Conservation (phyloP, 2,797 vertebrate species). For the Holocentrus rufus region DNA sequence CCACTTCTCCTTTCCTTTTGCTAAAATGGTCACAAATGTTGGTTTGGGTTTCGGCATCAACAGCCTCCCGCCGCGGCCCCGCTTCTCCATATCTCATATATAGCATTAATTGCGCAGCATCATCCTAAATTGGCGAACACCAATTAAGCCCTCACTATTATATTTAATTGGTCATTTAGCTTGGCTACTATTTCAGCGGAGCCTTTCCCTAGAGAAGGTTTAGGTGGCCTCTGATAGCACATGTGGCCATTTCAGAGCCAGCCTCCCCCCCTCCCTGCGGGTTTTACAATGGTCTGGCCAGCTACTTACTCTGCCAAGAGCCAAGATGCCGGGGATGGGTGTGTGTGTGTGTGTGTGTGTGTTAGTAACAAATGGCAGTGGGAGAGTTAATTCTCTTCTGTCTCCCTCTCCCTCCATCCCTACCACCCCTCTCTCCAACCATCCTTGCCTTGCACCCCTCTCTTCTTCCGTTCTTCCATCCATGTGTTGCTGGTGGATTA, state of each 20-base stretch:
- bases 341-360: conserved; percentile 11
- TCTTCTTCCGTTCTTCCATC: conserved; percentile 51
- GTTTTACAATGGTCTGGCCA: conserved; percentile 64
- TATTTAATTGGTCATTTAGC: conserved; percentile 75
- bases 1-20: background rate
- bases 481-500: conserved; percentile 77
- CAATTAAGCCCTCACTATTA: conserved; percentile 68
- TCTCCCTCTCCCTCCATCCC: conserved; percentile 39
- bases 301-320: conserved; percentile 58
- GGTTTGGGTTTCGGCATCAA: conserved; percentile 35
- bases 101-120: conserved; percentile 66
- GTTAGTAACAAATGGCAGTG: conserved; percentile 55
- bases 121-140: conserved; percentile 64
- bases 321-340: conserved; percentile 51
- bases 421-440: conserved; percentile 45
- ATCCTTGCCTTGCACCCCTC: conserved; percentile 47
- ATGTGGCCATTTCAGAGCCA: conserved; percentile 65
- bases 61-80: conserved; percentile 29
- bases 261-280: conserved; percentile 59
- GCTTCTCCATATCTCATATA: conserved; percentile 45
- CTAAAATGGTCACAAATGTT: conserved; percentile 34
- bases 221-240: conserved; percentile 56
- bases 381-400: conserved; percentile 51
- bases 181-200: conserved; percentile 56
- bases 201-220: conserved; percentile 62